phyloP scores from a whole-genome alignment of 2,113 vertebrate genomes.

The Melanerpes aurifrons region DNA sequence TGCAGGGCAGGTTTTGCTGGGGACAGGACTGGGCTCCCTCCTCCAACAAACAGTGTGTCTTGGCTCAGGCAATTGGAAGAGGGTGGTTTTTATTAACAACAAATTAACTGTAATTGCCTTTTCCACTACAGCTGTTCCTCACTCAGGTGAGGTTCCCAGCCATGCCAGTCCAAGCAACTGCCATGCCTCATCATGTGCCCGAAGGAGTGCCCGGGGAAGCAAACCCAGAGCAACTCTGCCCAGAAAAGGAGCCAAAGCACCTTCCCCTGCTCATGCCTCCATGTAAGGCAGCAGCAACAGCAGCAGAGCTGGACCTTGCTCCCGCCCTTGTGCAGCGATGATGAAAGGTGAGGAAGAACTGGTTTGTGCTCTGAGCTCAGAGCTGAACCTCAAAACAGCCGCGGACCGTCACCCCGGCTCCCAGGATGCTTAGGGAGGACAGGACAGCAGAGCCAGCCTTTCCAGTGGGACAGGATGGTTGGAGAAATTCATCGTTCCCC shows the following conservation, averaged over 20 bases:
- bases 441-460: constrained; percentile 69
- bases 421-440: constrained; percentile 52
- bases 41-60: neutral
- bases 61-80: constrained; percentile 22
- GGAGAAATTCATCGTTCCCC: constrained; percentile 68
- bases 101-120: constrained; percentile 36
- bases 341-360: constrained; percentile 64
- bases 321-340: neutral
- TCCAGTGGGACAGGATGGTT: constrained; percentile 69
- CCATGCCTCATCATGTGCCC: neutral
- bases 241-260: neutral
- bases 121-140: constrained; percentile 35
- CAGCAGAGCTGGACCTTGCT: neutral
- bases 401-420: neutral
- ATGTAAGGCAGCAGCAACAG: neutral
- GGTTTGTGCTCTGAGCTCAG: constrained; percentile 68
- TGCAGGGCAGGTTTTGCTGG: constrained; percentile 2
- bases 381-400: constrained; percentile 62
- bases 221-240: neutral
- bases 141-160: neutral
- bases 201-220: neutral
- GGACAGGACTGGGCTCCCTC: neutral
- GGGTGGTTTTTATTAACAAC: constrained; percentile 53
- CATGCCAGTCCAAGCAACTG: neutral
- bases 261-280: neutral